Percentiles rank a stretch among this genome's conserved stretches.
phyloP scores from a whole-genome alignment of 2,113 vertebrate species.

The Macrotus californicus region DNA sequence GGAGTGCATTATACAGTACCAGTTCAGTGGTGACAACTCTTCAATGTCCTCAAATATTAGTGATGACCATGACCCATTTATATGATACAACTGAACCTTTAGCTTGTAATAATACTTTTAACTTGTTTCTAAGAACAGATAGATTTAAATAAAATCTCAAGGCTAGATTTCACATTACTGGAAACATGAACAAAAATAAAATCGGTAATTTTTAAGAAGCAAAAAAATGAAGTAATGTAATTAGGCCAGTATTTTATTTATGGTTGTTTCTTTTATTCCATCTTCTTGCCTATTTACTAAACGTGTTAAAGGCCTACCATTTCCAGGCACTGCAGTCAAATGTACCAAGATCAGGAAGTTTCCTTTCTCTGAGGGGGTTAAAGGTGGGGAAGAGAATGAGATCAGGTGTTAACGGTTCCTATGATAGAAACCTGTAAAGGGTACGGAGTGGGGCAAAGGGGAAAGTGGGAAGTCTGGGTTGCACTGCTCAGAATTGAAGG shows the following conservation, averaged over 20 bases:
- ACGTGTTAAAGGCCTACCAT: not conserved
- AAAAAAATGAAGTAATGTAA: not conserved
- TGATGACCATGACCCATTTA: not conserved
- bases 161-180: not conserved
- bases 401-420: not conserved
- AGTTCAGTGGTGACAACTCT: not conserved
- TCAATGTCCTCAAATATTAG: not conserved
- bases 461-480: not conserved
- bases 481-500: not conserved
- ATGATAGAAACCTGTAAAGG: not conserved
- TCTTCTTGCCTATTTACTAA: not conserved
- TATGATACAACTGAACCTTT: not conserved
- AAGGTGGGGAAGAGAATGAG: not conserved
- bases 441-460: not conserved
- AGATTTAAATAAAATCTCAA: not conserved
- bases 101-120: not conserved
- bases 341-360: not conserved
- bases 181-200: slow-evolving; percentile 8
- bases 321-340: not conserved
- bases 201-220: not conserved
- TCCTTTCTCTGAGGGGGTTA: not conserved
- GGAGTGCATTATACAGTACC: not conserved
- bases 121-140: not conserved
- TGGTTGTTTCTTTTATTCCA: not conserved
- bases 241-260: not conserved